Conservation (phyloP, 2,113 vertebrate genomes). For the Muscicapa adusta region DNA sequence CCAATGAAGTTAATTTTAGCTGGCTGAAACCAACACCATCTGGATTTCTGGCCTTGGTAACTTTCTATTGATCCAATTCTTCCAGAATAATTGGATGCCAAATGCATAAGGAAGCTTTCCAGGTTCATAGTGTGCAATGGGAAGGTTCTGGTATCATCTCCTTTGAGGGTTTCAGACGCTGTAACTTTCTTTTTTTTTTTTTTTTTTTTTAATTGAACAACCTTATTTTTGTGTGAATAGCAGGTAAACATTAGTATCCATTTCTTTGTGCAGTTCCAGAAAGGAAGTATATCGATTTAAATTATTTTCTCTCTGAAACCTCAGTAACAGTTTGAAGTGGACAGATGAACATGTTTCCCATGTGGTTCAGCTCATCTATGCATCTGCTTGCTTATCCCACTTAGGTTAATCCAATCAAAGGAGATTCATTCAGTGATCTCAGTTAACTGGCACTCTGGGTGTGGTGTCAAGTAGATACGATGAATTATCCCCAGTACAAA, state of each 20-base stretch:
- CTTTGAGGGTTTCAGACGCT: neutral
- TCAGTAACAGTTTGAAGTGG: neutral
- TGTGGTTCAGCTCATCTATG: neutral
- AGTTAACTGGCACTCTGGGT: neutral
- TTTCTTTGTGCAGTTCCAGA: neutral
- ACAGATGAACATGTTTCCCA: neutral
- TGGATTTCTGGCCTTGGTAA: slow-evolving; percentile 58
- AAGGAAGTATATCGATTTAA: neutral
- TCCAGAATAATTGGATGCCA: neutral
- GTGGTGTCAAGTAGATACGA: neutral
- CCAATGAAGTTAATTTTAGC: slow-evolving; percentile 54
- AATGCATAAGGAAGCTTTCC: neutral
- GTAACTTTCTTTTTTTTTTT: neutral
- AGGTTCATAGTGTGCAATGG: neutral
- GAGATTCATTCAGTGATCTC: neutral
- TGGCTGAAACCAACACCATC: slow-evolving; percentile 57
- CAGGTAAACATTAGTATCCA: neutral
- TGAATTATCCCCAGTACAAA: neutral
- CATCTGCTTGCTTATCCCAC: neutral
- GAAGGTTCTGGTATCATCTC: neutral
- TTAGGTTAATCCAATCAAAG: neutral
- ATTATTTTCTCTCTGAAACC: neutral
- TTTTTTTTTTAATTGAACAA: neutral
- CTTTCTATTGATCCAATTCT: slow-evolving; percentile 57
- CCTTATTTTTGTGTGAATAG: neutral